phyloP scores from a whole-genome alignment of 2,113 vertebrate genomes.

The Lynx canadensis region DNA sequence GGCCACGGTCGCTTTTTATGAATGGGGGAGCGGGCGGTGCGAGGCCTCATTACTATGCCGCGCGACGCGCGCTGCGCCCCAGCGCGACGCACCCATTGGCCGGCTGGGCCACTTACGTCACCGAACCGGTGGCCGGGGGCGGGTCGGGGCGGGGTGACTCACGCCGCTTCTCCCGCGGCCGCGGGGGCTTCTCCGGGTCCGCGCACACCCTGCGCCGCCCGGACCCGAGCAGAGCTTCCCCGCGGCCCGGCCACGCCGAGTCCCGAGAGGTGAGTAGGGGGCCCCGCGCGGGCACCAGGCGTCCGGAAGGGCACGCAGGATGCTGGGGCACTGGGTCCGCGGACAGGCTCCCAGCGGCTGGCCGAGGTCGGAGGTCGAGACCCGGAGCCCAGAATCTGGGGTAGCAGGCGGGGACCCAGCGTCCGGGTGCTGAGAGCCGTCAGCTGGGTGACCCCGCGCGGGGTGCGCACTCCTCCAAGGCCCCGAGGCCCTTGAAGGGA shows the following conservation, averaged over 20 bases:
- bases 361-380: constrained; percentile 51
- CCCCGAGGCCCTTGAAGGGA: constrained; percentile 43
- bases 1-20: constrained; percentile 81
- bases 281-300: neutral
- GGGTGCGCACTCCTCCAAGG: neutral
- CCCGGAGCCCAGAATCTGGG: constrained; percentile 2
- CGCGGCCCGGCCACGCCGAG: constrained; percentile 54
- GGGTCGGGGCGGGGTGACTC: constrained; percentile 79
- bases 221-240: constrained; percentile 62
- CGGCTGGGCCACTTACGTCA: constrained; percentile 72
- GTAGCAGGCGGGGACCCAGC: neutral
- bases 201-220: constrained; percentile 58
- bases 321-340: constrained; percentile 27
- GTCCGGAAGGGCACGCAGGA: neutral
- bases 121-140: constrained; percentile 66
- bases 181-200: constrained; percentile 76
- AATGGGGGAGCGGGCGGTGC: constrained; percentile 81
- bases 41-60: constrained; percentile 77
- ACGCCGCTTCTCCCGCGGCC: constrained; percentile 75
- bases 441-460: neutral
- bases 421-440: neutral
- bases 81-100: constrained; percentile 75
- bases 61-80: constrained; percentile 62
- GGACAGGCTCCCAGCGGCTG: neutral
- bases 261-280: constrained; percentile 65